Evolutionary conservation across 2,888 invertebrate species (phyloP), one percentile per base, ranked within the genome.

Genomic region (Opisthograptis luteolata): DNA sequence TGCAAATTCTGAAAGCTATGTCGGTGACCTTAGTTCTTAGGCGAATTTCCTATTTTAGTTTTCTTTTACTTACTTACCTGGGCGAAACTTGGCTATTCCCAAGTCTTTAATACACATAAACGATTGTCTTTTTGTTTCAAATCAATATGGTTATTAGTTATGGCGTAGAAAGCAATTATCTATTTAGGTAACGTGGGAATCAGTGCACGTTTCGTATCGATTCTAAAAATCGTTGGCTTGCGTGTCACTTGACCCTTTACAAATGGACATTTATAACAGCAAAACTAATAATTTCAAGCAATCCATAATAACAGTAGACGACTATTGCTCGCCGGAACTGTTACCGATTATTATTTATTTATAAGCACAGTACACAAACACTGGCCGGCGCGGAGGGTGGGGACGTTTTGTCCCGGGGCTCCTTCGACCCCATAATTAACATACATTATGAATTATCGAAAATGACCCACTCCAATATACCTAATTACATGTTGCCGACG

Each of bases 401-500:
- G 57, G 55, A 49, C 68, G 66, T 63, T 62, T 62, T 63, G 78
- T 76, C 87, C 81, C 74, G 80, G 62, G 86, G 87, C 82, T 62
- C 40, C 50, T 73, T 70, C 67, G 65, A 62, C 79, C 81, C 86
- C 86, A 83, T 88, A 87, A 89, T 89, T 89, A 89, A 81, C 87
- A 84, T 88, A 81, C 86, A 88, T 89, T 89, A 87, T 84, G 85
- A 86, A 87, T 87, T 88, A 89, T 87, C 85, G 79, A 79, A 87
- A 89, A 87, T 83, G 81, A 80, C 82, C 87, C 78, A 76, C 73
- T 77, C 73, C 76, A 76, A 82, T 81, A 77, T 68, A 73, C 81
- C 77, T 88, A 88, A 89, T 89, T 87, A 85, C 81, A 82, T 60
- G 84, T 81, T 84, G 62, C 74, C 67, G 63, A 63, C 69, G 69